Base-by-base conservation (phyloP, 2,888 invertebrate species). In the Philaethria dido region DNA sequence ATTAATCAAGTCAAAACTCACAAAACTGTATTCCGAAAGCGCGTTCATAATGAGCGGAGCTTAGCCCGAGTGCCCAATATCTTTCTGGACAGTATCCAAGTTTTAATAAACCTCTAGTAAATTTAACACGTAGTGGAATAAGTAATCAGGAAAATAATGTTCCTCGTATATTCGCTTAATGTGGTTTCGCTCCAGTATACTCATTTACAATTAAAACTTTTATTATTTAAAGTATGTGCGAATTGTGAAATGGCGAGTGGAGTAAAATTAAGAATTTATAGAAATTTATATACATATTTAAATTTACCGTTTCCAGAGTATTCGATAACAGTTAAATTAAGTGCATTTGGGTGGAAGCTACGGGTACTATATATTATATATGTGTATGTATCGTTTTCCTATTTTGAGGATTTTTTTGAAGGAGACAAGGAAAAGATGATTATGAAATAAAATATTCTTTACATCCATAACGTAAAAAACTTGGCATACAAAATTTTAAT, bases 61-160 rank as follows among this genome's bases (percentile, higher is more conserved):
- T 72, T 63, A 73, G 74, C 70, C 68, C 69, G 68, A 71, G 69
- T 66, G 73, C 71, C 73, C 74, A 71, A 75, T 75, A 73, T 73
- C 74, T 71, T 69, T 72, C 69, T 76, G 76, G 75, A 67, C 70
- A 25, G 57, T 36, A 65, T 72, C 76, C 76, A 76, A 75, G 71
- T 75, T 76, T 75, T 76, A 76, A 76, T 74, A 75, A 76, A 74
- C 72, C 70, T 62, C 67, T 73, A 70, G 71, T 70, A 73, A 74
- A 74, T 74, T 75, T 74, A 73, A 75, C 75, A 75, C 74, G 72
- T 73, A 74, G 73, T 71, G 73, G 80, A 85, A 85, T 87, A 86
- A 84, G 82, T 84, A 83, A 84, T 80, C 77, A 77, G 76, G 73
- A 76, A 79, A 78, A 76, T 81, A 80, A 80, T 74, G 73, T 73